Percentiles rank a stretch among this genome's conserved stretches.
Conservation (phyloP, 1,140 invertebrate species). For the Drosophila lacteicornis region DNA sequence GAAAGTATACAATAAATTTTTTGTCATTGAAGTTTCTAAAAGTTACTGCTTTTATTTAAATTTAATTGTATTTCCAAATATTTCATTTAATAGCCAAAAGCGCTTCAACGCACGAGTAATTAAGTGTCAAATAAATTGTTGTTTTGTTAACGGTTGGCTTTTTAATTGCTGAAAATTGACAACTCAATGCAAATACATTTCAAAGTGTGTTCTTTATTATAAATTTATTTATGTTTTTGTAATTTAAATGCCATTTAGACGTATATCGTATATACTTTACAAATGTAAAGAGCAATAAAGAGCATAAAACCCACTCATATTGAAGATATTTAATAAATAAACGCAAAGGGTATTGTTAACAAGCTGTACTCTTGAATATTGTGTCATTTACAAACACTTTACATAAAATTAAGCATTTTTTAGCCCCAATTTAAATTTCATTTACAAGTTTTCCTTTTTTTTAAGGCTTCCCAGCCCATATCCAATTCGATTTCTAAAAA, state of each 20-base stretch:
- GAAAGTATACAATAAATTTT: background rate
- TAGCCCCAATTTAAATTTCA: background rate
- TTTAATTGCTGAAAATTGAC: constrained; percentile 11
- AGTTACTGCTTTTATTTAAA: background rate
- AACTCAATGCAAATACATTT: constrained; percentile 9
- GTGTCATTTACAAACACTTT: background rate
- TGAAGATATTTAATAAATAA: no score
- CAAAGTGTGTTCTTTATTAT: constrained; percentile 4
- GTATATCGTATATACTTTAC: background rate
- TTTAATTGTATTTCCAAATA: constrained; percentile 3
- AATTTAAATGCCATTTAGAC: constrained; percentile 6
- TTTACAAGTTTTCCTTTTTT: background rate
- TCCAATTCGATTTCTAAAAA: constrained; percentile 4
- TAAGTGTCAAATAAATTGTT: constrained; percentile 11
- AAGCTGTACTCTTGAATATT: no score
- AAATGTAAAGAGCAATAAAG: background rate
- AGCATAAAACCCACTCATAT: no score
- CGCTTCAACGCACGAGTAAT: constrained; percentile 2
- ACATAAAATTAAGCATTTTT: background rate
- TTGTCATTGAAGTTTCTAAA: background rate
- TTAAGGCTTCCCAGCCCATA: background rate
- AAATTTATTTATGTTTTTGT: constrained; percentile 1
- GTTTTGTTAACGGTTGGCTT: constrained; percentile 7
- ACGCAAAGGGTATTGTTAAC: no score
- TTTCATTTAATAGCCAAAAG: background rate